phyloP scores from a whole-genome alignment of 2,888 invertebrate species.

The Pteria penguin region DNA sequence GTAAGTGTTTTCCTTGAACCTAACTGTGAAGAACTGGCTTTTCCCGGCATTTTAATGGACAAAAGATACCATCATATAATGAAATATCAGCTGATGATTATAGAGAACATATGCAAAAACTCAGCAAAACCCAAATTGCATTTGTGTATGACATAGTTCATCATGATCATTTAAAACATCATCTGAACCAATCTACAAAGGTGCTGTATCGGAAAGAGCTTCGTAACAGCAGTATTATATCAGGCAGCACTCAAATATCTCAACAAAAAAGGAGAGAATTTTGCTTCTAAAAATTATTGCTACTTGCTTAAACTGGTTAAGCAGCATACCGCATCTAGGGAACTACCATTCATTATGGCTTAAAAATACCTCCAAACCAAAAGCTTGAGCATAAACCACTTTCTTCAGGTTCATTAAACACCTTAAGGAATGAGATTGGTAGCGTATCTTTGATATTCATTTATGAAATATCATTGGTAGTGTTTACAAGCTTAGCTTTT shows the following conservation, averaged over 20 bases:
- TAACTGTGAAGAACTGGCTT: slow-evolving; percentile 42
- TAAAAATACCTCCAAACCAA: slow-evolving; percentile 36
- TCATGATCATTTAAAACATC: slow-evolving; percentile 42
- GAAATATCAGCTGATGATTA: slow-evolving; percentile 43
- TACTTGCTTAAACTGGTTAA: slow-evolving; percentile 52
- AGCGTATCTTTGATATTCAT: slow-evolving; percentile 31
- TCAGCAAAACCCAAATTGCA: slow-evolving; percentile 46
- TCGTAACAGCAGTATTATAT: slow-evolving; percentile 51
- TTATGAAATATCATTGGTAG: slow-evolving; percentile 42
- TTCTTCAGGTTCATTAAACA: slow-evolving; percentile 24
- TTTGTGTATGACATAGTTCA: slow-evolving; percentile 51
- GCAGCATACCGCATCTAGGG: slow-evolving; percentile 45
- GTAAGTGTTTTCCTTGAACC: slow-evolving; percentile 48
- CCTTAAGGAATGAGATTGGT: slow-evolving; percentile 12
- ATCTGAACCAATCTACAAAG: slow-evolving; percentile 41
- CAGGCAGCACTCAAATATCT: slow-evolving; percentile 44
- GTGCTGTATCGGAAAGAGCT: slow-evolving; percentile 55
- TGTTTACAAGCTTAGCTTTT: too few relatives aligned
- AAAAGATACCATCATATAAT: slow-evolving; percentile 28
- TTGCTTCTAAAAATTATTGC: slow-evolving; percentile 26
- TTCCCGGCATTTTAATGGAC: slow-evolving; percentile 48
- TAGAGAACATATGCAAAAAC: slow-evolving; percentile 36
- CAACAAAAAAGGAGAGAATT: slow-evolving; percentile 47
- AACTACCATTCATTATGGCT: slow-evolving; percentile 31
- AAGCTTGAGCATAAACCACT: slow-evolving; percentile 30